Base-by-base conservation (phyloP, 2,797 vertebrate species). In the Tangara arthus region DNA sequence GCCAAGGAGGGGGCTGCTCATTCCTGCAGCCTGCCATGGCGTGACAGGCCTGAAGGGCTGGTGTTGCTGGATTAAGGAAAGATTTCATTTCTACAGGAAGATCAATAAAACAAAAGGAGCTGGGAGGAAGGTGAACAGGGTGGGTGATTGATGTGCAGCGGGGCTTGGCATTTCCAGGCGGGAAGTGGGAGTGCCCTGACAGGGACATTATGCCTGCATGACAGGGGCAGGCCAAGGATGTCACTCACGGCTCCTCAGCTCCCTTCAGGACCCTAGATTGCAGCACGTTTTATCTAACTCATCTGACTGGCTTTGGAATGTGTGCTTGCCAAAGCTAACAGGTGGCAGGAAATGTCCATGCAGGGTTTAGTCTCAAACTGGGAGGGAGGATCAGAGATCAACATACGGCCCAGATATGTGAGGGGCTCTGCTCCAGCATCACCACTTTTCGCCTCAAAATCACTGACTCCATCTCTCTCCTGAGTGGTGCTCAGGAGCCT, bases 61-160 rank as follows among this genome's bases (percentile, higher is more conserved):
- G 32, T n/a, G 52, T 41, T 42, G 63, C 44, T 75, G 79, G 53
- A 91, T 95, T 91, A 94, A 78, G 49, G 57, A 89, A 87, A 89
- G 39, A 83, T 85, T 91, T 87, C 1, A 55, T 95, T 91, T 92
- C 82, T 86, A 87, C 69, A 35, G 57, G 78, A 95, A 87, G 75
- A 87, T 72, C 44, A 92, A 49, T 69, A 69, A 91, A 87, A 91
- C 69, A 80, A 93, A 92, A 85, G 60, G 57, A 93, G 35, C 56
- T 37, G 30, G 47, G 61, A 87, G 82, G 42, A 87, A 73, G 64
- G 79, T 2, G 20, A 78, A 77, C 41, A 49, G 78, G 59, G 64
- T 39, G 57, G 44, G 52, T 82, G 78, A 92, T 2, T 73, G 81
- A 89, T 73, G 56, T 0, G 2, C 71, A 87, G 81, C 0, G 0